phyloP scores from a whole-genome alignment of 1,140 invertebrate genomes.

The Nautilus pompilius region DNA sequence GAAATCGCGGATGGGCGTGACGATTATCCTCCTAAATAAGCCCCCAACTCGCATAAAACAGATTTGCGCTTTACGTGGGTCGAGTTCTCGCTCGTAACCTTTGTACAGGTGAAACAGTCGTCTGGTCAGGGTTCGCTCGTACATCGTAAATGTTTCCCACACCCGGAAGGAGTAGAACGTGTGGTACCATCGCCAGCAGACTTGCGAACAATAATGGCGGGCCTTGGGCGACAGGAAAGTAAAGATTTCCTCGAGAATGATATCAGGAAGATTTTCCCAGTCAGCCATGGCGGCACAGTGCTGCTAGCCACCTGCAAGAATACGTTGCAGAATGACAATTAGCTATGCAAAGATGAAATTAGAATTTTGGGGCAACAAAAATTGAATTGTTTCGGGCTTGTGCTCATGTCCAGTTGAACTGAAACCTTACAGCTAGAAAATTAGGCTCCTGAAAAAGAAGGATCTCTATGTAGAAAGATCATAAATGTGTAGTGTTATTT shows the following conservation, averaged over 20 bases:
- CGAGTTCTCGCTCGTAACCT: slow-evolving; percentile 61
- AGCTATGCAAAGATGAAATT: too few species aligned
- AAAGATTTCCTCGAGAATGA: slow-evolving; percentile 76
- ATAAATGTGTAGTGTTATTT: too few species aligned
- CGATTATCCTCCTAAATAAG: slow-evolving; percentile 67
- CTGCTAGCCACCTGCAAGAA: too few species aligned
- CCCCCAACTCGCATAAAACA: slow-evolving; percentile 71
- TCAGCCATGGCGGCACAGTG: too few species aligned
- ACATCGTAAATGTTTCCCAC: slow-evolving; percentile 70
- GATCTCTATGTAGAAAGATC: too few species aligned
- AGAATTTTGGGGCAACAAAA: too few species aligned
- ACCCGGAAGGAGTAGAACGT: slow-evolving; percentile 73
- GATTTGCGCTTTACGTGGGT: slow-evolving; percentile 53
- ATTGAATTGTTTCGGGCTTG: too few species aligned
- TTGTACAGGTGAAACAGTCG: slow-evolving; percentile 78
- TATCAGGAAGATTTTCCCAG: slow-evolving; percentile 72
- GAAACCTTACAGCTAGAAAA: too few species aligned
- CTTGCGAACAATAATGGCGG: slow-evolving; percentile 72
- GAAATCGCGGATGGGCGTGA: slow-evolving; percentile 75
- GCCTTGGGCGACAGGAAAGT: slow-evolving; percentile 67
- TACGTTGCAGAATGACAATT: too few species aligned
- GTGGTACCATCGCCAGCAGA: slow-evolving; percentile 68
- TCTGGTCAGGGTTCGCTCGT: slow-evolving; percentile 71
- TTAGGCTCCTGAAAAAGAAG: too few species aligned
- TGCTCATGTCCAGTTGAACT: too few species aligned